Evolutionary conservation across 2,888 invertebrate genomes (phyloP), one percentile per base, ranked within the genome.

Genomic region (Nectonema munidae): DNA sequence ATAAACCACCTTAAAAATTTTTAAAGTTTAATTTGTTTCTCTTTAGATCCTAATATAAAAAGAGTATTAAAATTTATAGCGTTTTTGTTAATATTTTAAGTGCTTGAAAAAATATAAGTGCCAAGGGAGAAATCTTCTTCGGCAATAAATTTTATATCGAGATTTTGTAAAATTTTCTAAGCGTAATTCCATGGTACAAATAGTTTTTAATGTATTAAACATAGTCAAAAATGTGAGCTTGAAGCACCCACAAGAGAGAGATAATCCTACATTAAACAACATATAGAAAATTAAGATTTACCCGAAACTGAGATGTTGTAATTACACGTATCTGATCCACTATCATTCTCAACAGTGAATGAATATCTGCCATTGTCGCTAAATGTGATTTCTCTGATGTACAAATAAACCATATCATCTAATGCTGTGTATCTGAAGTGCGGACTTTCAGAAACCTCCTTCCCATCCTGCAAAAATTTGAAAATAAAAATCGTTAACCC

Each of bases 341-440:
- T 79, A 48, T 74, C 74, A 58, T 89, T 89, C 50, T 68, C 70
- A 39, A 83, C 68, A 19, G 69, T 68, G 16, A 86, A 55, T 47
- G 69, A 71, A 58, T 86, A 89, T 42, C 63, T 61, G 50, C 79
- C 95, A 50, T 71, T 74, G 55, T 95, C 89, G 47, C 69, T 68
- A 52, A 73, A 73, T 29, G 64, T 64, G 44, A 83, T 69, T 45
- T 83, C 81, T 55, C 74, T 76, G 49, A 99, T 72, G 49, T 76
- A 79, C 46, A 95, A 71, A 30, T 86, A 74, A 38, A 83, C 68
- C 50, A 83, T 95, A 47, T 89, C 89, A 56, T 95, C 95, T 54
- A 89, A 89, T 15, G 79, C 68, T 1, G 76, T 77, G 57, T 66
- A 74, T 55, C 75, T 76, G 47, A 77, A 65, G 47, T 73, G 72